These are phyloP conservation scores for Dynastes hyllus DNA, from an alignment of 2,888 invertebrate species.

Conservation along the genomic window DNA sequence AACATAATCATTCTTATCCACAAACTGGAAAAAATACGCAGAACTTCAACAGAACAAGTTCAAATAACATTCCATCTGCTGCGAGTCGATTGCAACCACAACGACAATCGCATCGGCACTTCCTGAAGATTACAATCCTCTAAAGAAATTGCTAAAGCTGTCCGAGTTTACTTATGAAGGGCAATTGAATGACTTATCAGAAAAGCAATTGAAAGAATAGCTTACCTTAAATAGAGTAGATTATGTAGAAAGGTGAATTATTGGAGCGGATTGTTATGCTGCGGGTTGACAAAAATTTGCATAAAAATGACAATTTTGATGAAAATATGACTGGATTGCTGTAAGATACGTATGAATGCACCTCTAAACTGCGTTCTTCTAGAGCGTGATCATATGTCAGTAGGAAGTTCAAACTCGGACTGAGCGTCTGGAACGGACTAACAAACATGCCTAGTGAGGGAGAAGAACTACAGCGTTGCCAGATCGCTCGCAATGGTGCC, in stretches of 20 bases:
- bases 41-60: background rate
- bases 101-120: constrained; percentile 53
- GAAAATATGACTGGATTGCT: too few species aligned
- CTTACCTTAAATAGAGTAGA: constrained; percentile 89
- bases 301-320: constrained; percentile 65
- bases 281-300: constrained; percentile 77
- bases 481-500: too few species aligned
- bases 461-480: too few species aligned
- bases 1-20: constrained; percentile 2
- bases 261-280: constrained; percentile 83
- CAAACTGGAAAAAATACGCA: background rate
- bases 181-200: constrained; percentile 78
- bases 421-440: too few species aligned
- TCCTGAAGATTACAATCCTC: constrained; percentile 38
- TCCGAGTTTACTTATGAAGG: constrained; percentile 71
- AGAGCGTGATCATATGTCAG: too few species aligned
- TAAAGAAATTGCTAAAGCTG: constrained; percentile 67
- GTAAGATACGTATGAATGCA: too few species aligned
- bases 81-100: constrained; percentile 54
- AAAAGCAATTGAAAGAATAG: constrained; percentile 88
- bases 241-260: constrained; percentile 90
- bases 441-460: too few species aligned
- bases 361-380: too few species aligned
- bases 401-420: too few species aligned
- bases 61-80: constrained; percentile 59